Evolutionary conservation across 2,888 invertebrate species (phyloP), one percentile per base, ranked within the genome.

Genomic region (Troilus luridus): DNA sequence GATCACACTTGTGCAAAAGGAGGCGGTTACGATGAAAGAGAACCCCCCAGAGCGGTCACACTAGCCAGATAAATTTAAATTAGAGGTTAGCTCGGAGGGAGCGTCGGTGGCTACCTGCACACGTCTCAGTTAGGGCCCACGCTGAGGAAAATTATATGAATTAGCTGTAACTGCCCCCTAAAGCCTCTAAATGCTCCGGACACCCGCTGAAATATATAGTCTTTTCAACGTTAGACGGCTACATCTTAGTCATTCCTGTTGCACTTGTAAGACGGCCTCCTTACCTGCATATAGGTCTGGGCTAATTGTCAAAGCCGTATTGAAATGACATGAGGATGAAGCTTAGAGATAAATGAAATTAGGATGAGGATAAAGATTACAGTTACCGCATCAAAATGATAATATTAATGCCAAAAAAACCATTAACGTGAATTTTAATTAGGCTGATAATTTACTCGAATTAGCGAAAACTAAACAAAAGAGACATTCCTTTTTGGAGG

Each of bases 11-110:
- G 85, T 85, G 85, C 85, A 14, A 85, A 85, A 85, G 85, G 56
- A 85, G 85, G 85, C 85, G 85, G 85, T 58, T 54, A 58, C 56
- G 85, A 85, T 85, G 85, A 85, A 85, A 85, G 85, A 85, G 85
- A 85, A 85, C 85, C 85, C 56, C 85, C 54, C 85, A 85, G 56
- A 85, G 85, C 85, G 85, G 85, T 85, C 85, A 85, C 85, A 85
- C 85, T 58, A 58, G 56, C 56, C 85, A 85, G 85, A 85, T 85
- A 85, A 85, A 85, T 85, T 85, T 85, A 85, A 85, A 85, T 85
- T 85, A 85, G 85, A 85, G 85, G 85, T 58, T 85, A 58, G n/a
- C 85, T 85, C 72, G 27, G 19, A 41, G 17, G 85, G 85, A 85
- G 56, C 54, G 85, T 85, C 85, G 85, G 56, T 54, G 21, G 56